Percentiles rank a stretch among this genome's conserved stretches.
Evolutionary conservation across 1,140 invertebrate species (phyloP).

Genomic region (Spodoptera litura): DNA sequence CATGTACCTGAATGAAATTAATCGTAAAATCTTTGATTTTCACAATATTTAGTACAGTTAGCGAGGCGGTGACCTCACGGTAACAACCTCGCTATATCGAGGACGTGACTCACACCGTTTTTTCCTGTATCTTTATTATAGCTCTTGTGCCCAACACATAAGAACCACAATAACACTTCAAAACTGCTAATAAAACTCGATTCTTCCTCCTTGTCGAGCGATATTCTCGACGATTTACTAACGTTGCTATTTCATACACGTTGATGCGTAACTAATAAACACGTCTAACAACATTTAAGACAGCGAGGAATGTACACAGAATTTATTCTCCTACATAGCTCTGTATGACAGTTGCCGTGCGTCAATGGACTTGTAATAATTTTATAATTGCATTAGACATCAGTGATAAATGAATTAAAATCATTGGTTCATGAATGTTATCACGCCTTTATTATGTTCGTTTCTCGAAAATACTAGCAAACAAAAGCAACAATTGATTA

Average conservation of each 20-base stretch:
- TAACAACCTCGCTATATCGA: slow-evolving; percentile 44
- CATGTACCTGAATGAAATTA: no score
- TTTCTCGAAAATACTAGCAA: no score
- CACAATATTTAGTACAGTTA: slow-evolving; percentile 22
- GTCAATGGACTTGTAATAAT: not conserved
- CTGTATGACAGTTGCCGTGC: not conserved
- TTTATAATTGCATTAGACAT: slow-evolving; percentile 1
- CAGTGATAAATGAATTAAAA: slow-evolving; percentile 1
- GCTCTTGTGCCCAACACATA: not conserved
- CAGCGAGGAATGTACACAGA: not conserved
- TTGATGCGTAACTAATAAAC: not conserved
- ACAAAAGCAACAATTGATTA: no score
- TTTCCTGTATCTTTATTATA: slow-evolving; percentile 29
- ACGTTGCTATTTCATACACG: not conserved
- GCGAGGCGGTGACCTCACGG: slow-evolving; percentile 46
- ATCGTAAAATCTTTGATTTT: no score
- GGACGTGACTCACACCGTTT: slow-evolving; percentile 49
- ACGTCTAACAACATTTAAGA: slow-evolving; percentile 2
- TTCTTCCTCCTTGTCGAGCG: slow-evolving; percentile 21
- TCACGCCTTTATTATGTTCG: no score
- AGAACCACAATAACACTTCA: not conserved
- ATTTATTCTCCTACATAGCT: not conserved
- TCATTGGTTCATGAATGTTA: not conserved
- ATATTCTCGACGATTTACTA: slow-evolving; percentile 12
- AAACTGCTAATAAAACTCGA: slow-evolving; percentile 20